Conservation (phyloP, 2,888 invertebrate genomes). For the Ennomos quercinarius region DNA sequence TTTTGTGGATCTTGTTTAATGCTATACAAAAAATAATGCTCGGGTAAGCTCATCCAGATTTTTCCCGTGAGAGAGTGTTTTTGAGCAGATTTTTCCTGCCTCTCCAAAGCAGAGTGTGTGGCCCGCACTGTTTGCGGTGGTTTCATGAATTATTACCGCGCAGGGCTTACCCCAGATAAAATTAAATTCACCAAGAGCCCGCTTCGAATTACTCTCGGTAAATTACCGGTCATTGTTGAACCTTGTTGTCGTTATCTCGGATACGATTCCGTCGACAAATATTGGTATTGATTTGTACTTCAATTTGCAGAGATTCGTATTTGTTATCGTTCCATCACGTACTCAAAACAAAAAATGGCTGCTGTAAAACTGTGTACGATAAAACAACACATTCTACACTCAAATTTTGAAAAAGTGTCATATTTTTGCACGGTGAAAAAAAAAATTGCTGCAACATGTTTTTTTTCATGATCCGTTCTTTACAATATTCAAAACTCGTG, state of each 20-base stretch:
- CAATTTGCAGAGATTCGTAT: conserved; percentile 39
- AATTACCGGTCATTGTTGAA: conserved; percentile 72
- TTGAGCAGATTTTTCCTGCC: conserved; percentile 31
- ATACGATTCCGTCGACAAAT: conserved; percentile 62
- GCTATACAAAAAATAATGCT: conserved; percentile 1
- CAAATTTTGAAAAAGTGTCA: neutral
- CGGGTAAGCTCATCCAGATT: conserved; percentile 2
- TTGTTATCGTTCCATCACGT: conserved; percentile 40
- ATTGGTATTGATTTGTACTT: conserved; percentile 64
- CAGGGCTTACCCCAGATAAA: conserved; percentile 67
- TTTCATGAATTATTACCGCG: conserved; percentile 67
- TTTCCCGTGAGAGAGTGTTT: conserved; percentile 18
- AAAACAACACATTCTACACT: conserved; percentile 2
- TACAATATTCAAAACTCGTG: no score
- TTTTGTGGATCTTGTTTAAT: neutral
- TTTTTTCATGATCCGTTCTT: no score
- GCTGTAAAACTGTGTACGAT: conserved; percentile 18
- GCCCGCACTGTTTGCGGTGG: conserved; percentile 44
- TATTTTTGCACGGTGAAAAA: no score
- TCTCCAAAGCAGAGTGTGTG: conserved; percentile 25
- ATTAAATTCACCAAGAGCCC: conserved; percentile 69
- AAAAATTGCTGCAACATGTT: no score
- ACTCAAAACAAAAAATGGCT: conserved; percentile 36
- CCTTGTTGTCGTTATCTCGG: conserved; percentile 60
- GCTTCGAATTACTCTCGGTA: conserved; percentile 66